These are phyloP conservation scores for Neoaliturus tenellus DNA, from an alignment of 2,888 invertebrate genomes.

Conservation along the genomic window DNA sequence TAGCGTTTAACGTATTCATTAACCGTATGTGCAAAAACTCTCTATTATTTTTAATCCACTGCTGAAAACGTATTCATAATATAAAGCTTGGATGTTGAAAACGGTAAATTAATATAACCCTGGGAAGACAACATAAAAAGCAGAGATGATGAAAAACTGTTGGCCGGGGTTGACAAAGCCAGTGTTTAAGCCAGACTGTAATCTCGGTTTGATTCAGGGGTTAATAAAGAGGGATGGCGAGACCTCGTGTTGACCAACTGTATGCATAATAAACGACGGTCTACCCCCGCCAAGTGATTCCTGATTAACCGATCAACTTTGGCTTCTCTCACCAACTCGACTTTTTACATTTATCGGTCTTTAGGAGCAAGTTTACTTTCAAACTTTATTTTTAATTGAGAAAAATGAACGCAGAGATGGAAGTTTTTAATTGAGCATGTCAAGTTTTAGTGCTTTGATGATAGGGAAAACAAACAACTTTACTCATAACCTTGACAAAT, in stretches of 20 bases:
- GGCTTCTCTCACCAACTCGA: background rate
- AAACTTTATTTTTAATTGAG: too few species aligned
- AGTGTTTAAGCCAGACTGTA: constrained; percentile 29
- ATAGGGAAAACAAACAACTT: too few species aligned
- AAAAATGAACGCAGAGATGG: too few species aligned
- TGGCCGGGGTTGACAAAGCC: background rate
- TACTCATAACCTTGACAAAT: too few species aligned
- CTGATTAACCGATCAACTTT: constrained; percentile 7
- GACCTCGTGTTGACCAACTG: constrained; percentile 4
- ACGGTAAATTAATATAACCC: too few species aligned
- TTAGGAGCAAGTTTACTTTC: background rate
- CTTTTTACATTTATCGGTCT: background rate
- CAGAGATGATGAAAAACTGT: constrained; percentile 29
- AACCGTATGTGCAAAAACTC: too few species aligned
- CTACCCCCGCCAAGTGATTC: constrained; percentile 25
- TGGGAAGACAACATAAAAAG: constrained; percentile 7
- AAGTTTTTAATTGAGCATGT: too few species aligned
- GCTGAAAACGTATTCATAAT: too few species aligned
- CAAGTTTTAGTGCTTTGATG: too few species aligned
- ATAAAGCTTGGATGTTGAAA: too few species aligned
- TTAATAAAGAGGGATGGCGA: background rate
- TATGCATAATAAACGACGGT: constrained; percentile 22
- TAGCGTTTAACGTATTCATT: too few species aligned
- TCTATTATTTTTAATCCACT: too few species aligned
- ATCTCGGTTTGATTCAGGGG: constrained; percentile 11